A percentile compares a stretch with the other conserved stretches of the same genome.
These are phyloP conservation scores for Trachelipus rathkii DNA, from an alignment of 1,140 invertebrate genomes.

Conservation along the genomic window DNA sequence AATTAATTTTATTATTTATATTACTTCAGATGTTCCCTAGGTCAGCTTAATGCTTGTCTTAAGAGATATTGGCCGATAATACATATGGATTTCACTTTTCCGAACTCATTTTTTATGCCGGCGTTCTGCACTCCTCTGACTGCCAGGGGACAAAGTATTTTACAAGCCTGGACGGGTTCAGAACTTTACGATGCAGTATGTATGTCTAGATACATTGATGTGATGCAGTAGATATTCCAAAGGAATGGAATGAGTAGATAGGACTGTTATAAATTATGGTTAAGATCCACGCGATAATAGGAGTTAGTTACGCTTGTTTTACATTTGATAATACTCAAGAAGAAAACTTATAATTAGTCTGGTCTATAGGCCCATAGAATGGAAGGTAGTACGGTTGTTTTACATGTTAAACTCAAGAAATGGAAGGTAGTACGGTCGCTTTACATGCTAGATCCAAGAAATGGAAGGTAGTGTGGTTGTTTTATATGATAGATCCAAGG, in stretches of 20 bases:
- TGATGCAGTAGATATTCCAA: constrained; percentile 67
- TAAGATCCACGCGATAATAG: not conserved
- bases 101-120: constrained; percentile 92
- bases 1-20: no score
- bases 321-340: not conserved
- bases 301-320: no score
- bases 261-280: not conserved
- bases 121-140: constrained; percentile 85
- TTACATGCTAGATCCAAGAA: no score
- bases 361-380: no score
- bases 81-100: constrained; percentile 97
- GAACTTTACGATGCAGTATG: constrained; percentile 57
- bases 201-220: constrained; percentile 65
- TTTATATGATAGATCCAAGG: no score
- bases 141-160: constrained; percentile 54
- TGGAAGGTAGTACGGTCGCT: not conserved
- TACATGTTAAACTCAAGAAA: not conserved
- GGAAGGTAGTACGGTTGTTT: no score
- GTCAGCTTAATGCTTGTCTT: constrained; percentile 74
- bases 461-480: no score
- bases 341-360: not conserved
- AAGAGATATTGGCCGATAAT: constrained; percentile 90
- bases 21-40: constrained; percentile 59
- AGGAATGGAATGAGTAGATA: constrained; percentile 58
- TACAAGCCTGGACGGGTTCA: constrained; percentile 59